Evolutionary conservation across 1,140 invertebrate genomes (phyloP).

Genomic region (Dendrolimus punctatus): DNA sequence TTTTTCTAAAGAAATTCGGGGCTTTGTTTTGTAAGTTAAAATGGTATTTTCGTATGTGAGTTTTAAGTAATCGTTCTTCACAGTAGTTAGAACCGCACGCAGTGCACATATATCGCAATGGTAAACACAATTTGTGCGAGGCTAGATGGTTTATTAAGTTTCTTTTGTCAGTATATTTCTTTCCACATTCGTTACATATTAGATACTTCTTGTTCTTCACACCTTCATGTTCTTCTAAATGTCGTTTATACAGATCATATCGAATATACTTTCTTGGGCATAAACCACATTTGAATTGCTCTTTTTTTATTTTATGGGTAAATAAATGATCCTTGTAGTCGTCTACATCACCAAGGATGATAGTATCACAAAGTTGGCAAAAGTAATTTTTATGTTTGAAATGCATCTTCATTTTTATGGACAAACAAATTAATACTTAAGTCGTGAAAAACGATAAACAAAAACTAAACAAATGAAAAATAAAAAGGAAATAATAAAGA

Average conservation of each 20-base stretch:
- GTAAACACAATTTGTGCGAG: slow-evolving; percentile 15
- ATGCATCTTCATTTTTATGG: no score
- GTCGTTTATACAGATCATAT: slow-evolving; percentile 23
- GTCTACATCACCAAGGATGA: slow-evolving; percentile 20
- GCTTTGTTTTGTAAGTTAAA: slow-evolving; percentile 24
- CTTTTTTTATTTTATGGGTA: slow-evolving; percentile 24
- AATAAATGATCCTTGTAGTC: slow-evolving; percentile 43
- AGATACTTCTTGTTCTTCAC: slow-evolving; percentile 7
- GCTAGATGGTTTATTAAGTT: slow-evolving; percentile 38
- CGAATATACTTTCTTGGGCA: slow-evolving; percentile 36
- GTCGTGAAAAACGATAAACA: no score
- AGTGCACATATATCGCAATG: slow-evolving; percentile 9
- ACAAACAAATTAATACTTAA: no score
- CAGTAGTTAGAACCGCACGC: slow-evolving; percentile 30
- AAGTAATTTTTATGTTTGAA: slow-evolving; percentile 1
- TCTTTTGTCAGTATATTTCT: slow-evolving; percentile 29
- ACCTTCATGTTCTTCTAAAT: slow-evolving; percentile 20
- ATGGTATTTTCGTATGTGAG: slow-evolving; percentile 38
- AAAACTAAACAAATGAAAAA: no score
- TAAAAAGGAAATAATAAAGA: no score
- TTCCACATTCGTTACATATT: slow-evolving; percentile 35
- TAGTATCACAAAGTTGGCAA: slow-evolving; percentile 32
- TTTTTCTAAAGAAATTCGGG: slow-evolving; percentile 16
- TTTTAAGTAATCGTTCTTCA: slow-evolving; percentile 29
- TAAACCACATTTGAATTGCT: slow-evolving; percentile 25